phyloP scores from a whole-genome alignment of 2,113 vertebrate genomes.

The Balaenoptera acutorostrata region DNA sequence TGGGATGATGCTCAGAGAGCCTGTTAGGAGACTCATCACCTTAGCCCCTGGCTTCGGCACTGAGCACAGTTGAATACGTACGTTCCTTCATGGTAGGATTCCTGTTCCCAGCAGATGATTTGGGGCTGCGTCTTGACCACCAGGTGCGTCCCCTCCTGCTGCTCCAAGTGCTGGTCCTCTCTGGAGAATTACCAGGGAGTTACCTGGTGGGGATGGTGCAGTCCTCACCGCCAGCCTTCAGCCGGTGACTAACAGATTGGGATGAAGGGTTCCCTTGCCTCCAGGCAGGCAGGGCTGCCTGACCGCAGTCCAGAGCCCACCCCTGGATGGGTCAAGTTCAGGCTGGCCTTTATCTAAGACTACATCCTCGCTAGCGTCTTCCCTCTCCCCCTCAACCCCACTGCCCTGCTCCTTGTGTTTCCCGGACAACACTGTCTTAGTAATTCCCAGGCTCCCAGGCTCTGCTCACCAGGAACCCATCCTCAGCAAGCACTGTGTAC shows the following conservation, averaged over 20 bases:
- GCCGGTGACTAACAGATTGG: accelerated
- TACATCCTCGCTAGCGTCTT: neutral
- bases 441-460: neutral
- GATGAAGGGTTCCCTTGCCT: neutral
- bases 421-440: neutral
- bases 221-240: neutral
- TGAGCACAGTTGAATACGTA: neutral
- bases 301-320: neutral
- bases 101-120: neutral
- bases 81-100: neutral
- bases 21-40: neutral
- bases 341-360: neutral
- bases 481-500: neutral
- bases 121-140: neutral
- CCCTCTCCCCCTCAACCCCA: neutral
- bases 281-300: accelerated
- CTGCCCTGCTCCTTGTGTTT: neutral
- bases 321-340: neutral
- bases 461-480: neutral
- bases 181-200: neutral
- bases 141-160: neutral
- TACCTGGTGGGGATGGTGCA: neutral
- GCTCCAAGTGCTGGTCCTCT: neutral
- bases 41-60: neutral
- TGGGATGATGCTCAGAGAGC: neutral